A percentile compares a stretch with the other conserved stretches of the same genome.
These are phyloP conservation scores for Schrankia costaestrigalis DNA, from an alignment of 2,888 invertebrate species.

Conservation along the genomic window DNA sequence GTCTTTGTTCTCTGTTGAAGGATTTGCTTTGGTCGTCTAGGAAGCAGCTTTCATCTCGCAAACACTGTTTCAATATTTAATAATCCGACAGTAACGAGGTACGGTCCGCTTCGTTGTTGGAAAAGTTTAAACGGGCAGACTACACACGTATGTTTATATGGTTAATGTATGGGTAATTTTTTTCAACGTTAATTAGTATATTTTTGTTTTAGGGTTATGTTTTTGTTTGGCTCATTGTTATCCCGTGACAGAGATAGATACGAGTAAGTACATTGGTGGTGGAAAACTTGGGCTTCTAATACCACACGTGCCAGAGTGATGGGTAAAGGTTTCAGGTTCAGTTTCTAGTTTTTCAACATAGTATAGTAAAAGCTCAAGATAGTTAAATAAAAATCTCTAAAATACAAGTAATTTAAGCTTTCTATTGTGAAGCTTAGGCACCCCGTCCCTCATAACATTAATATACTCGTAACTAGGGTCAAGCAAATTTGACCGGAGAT, in stretches of 20 bases:
- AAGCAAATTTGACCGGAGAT: conserved; percentile 70
- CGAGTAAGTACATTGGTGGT: too few relatives aligned
- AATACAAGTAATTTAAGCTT: too few relatives aligned
- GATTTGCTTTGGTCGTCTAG: conserved; percentile 63
- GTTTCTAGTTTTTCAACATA: too few relatives aligned
- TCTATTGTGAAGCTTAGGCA: conserved; percentile 42
- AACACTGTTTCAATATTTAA: conserved; percentile 77
- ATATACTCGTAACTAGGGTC: conserved; percentile 55
- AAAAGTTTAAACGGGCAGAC: conserved; percentile 77
- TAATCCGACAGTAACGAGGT: conserved; percentile 77
- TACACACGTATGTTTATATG: conserved; percentile 17
- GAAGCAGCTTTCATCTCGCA: conserved; percentile 66
- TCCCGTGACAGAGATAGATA: too few relatives aligned
- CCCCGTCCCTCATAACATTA: conserved; percentile 25
- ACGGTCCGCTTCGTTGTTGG: conserved; percentile 45
- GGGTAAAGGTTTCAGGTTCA: too few relatives aligned
- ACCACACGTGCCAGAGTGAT: too few relatives aligned
- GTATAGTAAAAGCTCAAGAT: too few relatives aligned
- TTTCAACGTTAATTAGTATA: neutral
- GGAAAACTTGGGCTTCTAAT: too few relatives aligned
- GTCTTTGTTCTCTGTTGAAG: conserved; percentile 55
- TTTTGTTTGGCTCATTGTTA: too few relatives aligned
- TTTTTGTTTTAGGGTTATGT: neutral
- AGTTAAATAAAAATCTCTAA: too few relatives aligned
- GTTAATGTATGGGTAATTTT: conserved; percentile 13